Percentiles rank a stretch among this genome's conserved stretches.
Conservation (phyloP, 2,797 vertebrate species). For the Callimico goeldii region DNA sequence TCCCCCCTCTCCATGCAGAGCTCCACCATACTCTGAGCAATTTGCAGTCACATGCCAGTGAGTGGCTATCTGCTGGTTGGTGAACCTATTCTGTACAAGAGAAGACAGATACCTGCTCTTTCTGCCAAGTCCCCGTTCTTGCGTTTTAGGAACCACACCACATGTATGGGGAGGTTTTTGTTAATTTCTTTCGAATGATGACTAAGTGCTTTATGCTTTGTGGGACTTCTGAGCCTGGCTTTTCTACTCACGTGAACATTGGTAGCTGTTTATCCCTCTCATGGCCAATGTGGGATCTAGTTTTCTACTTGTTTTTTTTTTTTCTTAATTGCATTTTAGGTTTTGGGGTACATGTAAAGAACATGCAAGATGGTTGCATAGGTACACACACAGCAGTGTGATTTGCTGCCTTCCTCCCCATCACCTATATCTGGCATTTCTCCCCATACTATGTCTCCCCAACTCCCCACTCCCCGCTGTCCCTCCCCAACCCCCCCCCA, state of each 20-base stretch:
- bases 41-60: slow-evolving; percentile 86
- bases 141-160: slow-evolving; percentile 86
- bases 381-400: too few relatives aligned
- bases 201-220: slow-evolving; percentile 67
- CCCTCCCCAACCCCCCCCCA: background rate
- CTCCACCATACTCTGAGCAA: slow-evolving; percentile 81
- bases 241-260: slow-evolving; percentile 77
- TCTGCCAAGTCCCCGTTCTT: slow-evolving; percentile 89
- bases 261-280: slow-evolving; percentile 67
- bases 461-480: too few relatives aligned
- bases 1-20: slow-evolving; percentile 76
- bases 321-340: too few relatives aligned
- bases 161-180: slow-evolving; percentile 83
- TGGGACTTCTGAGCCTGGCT: slow-evolving; percentile 68
- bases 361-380: too few relatives aligned
- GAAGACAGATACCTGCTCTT: slow-evolving; percentile 91
- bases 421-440: too few relatives aligned
- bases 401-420: too few relatives aligned
- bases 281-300: slow-evolving; percentile 54
- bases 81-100: slow-evolving; percentile 89
- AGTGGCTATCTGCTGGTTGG: slow-evolving; percentile 87
- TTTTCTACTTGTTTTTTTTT: background rate
- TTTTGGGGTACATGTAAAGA: too few relatives aligned
- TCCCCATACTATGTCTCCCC: too few relatives aligned
- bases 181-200: slow-evolving; percentile 88